Conservation (phyloP, 23 tunicate species). For the Botrylloides violaceus region DNA sequence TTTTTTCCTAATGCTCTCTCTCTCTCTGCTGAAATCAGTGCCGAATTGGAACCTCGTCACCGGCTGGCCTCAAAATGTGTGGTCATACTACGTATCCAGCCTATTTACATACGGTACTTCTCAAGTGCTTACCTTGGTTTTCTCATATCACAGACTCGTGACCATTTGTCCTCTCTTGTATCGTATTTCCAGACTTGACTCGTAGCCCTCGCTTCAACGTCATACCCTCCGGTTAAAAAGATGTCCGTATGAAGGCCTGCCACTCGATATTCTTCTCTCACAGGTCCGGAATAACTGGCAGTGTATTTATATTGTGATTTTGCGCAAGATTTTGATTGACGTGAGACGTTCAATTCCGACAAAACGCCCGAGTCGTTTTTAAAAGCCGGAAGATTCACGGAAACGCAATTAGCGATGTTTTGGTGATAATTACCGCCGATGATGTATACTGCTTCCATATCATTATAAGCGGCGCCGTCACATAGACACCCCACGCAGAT, state of each 20-base stretch:
- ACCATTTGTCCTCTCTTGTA: slow-evolving; percentile 36
- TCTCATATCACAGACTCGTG: slow-evolving; percentile 15
- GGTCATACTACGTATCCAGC: no score
- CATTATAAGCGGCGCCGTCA: no score
- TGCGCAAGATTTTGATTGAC: neutral
- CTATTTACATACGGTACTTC: no score
- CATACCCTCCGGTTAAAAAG: slow-evolving; percentile 35
- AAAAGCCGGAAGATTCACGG: no score
- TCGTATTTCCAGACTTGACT: slow-evolving; percentile 39
- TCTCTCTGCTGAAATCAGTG: no score
- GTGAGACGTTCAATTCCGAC: neutral
- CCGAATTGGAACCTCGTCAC: no score
- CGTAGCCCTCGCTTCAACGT: slow-evolving; percentile 14
- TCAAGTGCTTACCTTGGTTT: slow-evolving; percentile 31
- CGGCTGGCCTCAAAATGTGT: no score
- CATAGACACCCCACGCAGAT: no score
- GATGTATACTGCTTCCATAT: slow-evolving; percentile 1
- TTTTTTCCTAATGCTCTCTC: no score
- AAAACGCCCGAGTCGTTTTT: no score
- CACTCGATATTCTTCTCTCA: slow-evolving; percentile 28
- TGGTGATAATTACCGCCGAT: slow-evolving; percentile 9
- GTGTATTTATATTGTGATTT: neutral
- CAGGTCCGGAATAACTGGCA: slow-evolving; percentile 18
- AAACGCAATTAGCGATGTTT: neutral
- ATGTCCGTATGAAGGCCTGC: slow-evolving; percentile 22